Evolutionary conservation across 2,888 invertebrate species (phyloP).

Genomic region (Boloria selene): DNA sequence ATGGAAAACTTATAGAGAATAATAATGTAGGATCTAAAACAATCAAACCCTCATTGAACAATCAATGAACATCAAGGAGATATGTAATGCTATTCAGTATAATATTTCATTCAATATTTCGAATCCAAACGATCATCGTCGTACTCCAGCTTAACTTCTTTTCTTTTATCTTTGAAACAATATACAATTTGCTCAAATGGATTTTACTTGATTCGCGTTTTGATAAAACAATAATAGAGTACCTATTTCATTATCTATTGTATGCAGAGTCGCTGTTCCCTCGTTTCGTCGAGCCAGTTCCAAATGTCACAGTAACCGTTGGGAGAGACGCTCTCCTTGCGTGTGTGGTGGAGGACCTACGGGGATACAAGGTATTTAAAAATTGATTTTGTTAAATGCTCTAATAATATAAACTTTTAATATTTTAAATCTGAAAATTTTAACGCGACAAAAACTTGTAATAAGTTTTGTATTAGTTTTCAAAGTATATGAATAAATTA

Average conservation of each 20-base stretch:
- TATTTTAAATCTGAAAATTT: not conserved
- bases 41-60: too few relatives aligned
- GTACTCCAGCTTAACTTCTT: not conserved
- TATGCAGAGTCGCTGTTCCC: conserved; percentile 84
- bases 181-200: not conserved
- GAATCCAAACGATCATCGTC: too few relatives aligned
- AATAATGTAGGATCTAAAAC: too few relatives aligned
- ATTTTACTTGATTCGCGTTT: not conserved
- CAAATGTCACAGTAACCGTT: conserved; percentile 94
- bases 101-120: too few relatives aligned
- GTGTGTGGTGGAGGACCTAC: conserved; percentile 94
- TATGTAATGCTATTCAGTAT: too few relatives aligned
- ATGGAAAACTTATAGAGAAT: too few relatives aligned
- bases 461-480: too few relatives aligned
- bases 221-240: conserved; percentile 28
- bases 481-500: conserved; percentile 11
- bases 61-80: too few relatives aligned
- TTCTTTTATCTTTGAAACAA: not conserved
- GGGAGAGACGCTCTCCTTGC: conserved; percentile 93
- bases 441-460: too few relatives aligned
- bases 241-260: conserved; percentile 42
- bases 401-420: conserved; percentile 18
- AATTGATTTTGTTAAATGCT: not conserved
- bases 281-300: conserved; percentile 93
- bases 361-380: conserved; percentile 88